A percentile compares a stretch with the other conserved stretches of the same genome.
Conservation (phyloP, 2,888 invertebrate species). For the Pristionchus fissidentatus region DNA sequence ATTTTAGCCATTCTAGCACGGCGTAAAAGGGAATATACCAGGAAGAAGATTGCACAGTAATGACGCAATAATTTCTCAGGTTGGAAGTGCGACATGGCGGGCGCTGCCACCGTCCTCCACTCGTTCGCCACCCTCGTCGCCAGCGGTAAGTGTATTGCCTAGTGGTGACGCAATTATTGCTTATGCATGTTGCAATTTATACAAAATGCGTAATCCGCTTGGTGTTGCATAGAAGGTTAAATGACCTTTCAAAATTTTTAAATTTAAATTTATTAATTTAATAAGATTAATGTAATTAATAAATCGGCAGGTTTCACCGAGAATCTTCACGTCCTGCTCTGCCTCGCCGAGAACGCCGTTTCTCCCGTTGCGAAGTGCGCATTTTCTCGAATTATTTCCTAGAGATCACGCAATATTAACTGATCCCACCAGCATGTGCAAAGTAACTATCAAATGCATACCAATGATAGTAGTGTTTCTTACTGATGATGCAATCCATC, state of each 20-base stretch:
- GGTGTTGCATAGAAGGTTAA: not conserved
- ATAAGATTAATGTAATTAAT: not conserved
- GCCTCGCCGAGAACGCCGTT: conserved; percentile 91
- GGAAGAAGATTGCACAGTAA: too few species aligned
- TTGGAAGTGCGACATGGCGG: conserved; percentile 90
- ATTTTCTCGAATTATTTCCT: too few species aligned
- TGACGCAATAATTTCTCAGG: not conserved
- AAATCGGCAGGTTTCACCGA: conserved; percentile 81
- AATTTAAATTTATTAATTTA: not conserved
- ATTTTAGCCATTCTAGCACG: too few species aligned
- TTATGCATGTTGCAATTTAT: too few species aligned
- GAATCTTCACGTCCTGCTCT: conserved; percentile 89
- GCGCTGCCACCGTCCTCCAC: conserved; percentile 90
- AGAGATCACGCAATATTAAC: too few species aligned
- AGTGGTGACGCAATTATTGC: too few species aligned
- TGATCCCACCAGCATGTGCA: too few species aligned
- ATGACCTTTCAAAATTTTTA: not conserved
- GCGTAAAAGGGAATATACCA: too few species aligned
- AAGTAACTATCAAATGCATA: too few species aligned
- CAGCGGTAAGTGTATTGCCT: too few species aligned
- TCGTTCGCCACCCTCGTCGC: conserved; percentile 86
- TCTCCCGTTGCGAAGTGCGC: conserved; percentile 81
- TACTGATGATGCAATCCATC: not conserved
- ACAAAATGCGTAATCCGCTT: too few species aligned
- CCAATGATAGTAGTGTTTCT: too few species aligned